Conservation (phyloP, 2,888 invertebrate species). For the Himalopsyche japonica region DNA sequence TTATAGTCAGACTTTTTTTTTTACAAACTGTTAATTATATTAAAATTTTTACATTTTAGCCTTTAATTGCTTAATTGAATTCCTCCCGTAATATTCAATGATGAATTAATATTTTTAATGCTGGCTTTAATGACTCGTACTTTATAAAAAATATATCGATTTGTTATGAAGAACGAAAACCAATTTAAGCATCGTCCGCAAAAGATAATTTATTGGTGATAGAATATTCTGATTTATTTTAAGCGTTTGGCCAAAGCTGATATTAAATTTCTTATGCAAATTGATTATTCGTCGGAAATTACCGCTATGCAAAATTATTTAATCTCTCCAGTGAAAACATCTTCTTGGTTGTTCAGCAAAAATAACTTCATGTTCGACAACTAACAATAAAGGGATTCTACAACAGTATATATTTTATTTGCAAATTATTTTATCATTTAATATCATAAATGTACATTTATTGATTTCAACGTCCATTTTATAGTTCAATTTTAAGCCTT, state of each 20-base stretch:
- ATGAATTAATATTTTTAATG: too few relatives aligned
- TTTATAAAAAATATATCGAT: neutral
- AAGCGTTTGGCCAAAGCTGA: conserved; percentile 1
- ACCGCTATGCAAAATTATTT: conserved; percentile 22
- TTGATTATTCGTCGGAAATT: conserved; percentile 26
- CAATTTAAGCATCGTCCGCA: neutral
- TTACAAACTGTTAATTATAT: too few relatives aligned
- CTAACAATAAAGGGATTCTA: neutral
- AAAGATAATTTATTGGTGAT: neutral
- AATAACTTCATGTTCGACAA: neutral
- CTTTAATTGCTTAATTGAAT: too few relatives aligned
- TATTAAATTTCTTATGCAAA: conserved; percentile 21
- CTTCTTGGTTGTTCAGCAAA: neutral
- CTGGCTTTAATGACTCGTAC: too few relatives aligned
- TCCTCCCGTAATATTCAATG: too few relatives aligned
- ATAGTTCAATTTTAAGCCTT: too few relatives aligned
- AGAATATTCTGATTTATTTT: conserved; percentile 16
- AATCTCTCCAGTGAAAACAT: conserved; percentile 4
- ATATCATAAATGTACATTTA: too few relatives aligned
- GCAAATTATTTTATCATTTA: too few relatives aligned
- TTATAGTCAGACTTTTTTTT: too few relatives aligned
- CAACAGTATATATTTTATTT: too few relatives aligned
- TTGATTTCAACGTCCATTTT: too few relatives aligned
- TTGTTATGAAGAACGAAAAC: neutral
- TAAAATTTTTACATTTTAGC: too few relatives aligned